Evolutionary conservation across 2,113 vertebrate genomes (phyloP), one percentile per base, ranked within the genome.

Genomic region (Triplophysa dalaica): DNA sequence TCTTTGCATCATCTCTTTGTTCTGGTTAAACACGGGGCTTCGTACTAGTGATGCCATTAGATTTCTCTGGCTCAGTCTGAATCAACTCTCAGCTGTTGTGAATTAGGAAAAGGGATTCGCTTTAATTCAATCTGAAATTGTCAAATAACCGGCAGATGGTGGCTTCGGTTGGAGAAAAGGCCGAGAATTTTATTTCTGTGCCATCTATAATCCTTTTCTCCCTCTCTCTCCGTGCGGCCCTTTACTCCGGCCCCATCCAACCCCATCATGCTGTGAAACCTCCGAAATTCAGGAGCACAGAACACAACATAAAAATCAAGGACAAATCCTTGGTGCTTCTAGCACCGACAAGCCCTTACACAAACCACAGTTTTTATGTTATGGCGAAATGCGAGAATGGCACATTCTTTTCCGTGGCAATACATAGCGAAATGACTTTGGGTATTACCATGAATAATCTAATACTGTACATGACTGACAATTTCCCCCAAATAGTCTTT

Each of bases 71-170:
- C 29, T 2, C 33, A 33, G 62, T 61, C 75, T 56, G 68, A 64
- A 38, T 16, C 50, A 86, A 88, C 86, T 87, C 87, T 87, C 72
- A 86, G 85, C 86, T 83, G 85, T 89, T 88, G 88, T 85, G 81
- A 90, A 91, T 87, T 69, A 72, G 43, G 84, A 58, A 73, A 80
- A 81, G 79, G 82, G 85, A 88, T 91, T 87, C 88, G 81, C 88
- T 87, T 87, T 89, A 89, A 92, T 90, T 88, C 88, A 87, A 91
- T 90, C 87, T 89, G 70, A 89, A 89, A 89, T 89, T 82, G 86
- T 89, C 87, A 87, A 90, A 90, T 89, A 87, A 79, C 80, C 77
- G 81, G 81, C 79, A 85, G 82, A 89, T 85, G 63, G 85, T 83
- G 80, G 83, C 61, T 67, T 70, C 77, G 84, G 81, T 66, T 77